A percentile compares a stretch with the other conserved stretches of the same genome.
Evolutionary conservation across 2,797 vertebrate genomes (phyloP).

Genomic region (Dendrocincla tyrannina): DNA sequence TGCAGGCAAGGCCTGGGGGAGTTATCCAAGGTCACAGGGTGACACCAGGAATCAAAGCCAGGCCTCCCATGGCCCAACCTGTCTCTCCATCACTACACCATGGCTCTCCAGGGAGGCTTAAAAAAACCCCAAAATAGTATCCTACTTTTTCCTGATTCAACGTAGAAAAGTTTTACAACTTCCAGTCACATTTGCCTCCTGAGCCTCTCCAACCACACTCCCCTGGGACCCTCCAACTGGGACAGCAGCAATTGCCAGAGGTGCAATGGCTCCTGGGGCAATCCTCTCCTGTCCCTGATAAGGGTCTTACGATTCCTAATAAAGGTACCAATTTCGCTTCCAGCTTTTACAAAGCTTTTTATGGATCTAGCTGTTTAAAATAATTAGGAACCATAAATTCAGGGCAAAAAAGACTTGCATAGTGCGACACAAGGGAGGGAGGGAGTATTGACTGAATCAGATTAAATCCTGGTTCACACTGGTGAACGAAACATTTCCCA

Average conservation of each 20-base stretch:
- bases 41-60: background rate
- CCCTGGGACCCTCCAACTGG: background rate
- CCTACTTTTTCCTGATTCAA: background rate
- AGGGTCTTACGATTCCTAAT: background rate
- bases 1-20: background rate
- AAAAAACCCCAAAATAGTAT: background rate
- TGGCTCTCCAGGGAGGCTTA: background rate
- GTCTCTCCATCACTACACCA: background rate
- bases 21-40: background rate
- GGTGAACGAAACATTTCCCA: background rate
- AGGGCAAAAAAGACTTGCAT: constrained; percentile 19
- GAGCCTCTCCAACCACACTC: background rate
- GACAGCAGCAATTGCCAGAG: background rate
- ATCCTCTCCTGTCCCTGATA: background rate
- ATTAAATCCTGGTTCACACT: background rate
- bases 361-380: constrained; percentile 48
- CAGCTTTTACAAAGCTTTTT: constrained; percentile 61
- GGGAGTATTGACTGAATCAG: background rate
- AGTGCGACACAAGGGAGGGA: background rate
- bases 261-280: background rate
- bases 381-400: constrained; percentile 56
- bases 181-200: background rate
- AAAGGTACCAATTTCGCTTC: constrained; percentile 33
- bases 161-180: background rate
- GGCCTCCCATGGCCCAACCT: fast-evolving